Evolutionary conservation across 2,113 vertebrate species (phyloP), one percentile per base, ranked within the genome.

Genomic region (Gila orcuttii): DNA sequence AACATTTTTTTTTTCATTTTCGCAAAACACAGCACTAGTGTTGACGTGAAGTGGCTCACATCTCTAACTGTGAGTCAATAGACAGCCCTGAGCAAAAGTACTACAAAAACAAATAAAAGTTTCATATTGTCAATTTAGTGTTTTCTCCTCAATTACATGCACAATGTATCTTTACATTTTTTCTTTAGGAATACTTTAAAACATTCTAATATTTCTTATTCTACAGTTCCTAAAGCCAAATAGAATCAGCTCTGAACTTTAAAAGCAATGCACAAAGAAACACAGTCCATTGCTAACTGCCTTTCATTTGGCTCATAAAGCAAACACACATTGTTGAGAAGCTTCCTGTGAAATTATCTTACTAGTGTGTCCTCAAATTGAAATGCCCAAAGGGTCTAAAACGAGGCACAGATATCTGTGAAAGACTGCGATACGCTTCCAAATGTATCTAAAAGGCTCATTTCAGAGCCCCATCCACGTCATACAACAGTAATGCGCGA

Each of bases 381-480:
- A 64, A 81, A 75, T 33, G 60, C 45, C 90, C 90, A 86, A 76
- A 2, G 89, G 89, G 91, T 86, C 88, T 83, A 57, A 87, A 90
- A 89, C 73, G 45, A 75, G 88, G 83, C 86, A 87, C 68, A 39
- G 45, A 85, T 66, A 47, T 69, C 60, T 86, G 64, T 64, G 23
- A 50, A n/a, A 21, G 33, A 57, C 23, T 66, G 64, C 83, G 74
- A 82, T 39, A 71, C 15, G 90, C 83, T 84, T 90, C 74, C 50
- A 74, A 85, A 89, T 90, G 87, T 90, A 89, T 90, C 90, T 90
- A 87, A 90, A 90, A 81, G 90, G 84, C 88, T 92, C 87, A 88
- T 92, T 93, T 92, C 66, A 86, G 79, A 90, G 88, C 90, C 73
- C 88, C 74, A 86, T 90, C 64, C 88, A 87, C 78, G 75, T 91